phyloP scores from a whole-genome alignment of 2,888 invertebrate species.

The Drosophila borealis region DNA sequence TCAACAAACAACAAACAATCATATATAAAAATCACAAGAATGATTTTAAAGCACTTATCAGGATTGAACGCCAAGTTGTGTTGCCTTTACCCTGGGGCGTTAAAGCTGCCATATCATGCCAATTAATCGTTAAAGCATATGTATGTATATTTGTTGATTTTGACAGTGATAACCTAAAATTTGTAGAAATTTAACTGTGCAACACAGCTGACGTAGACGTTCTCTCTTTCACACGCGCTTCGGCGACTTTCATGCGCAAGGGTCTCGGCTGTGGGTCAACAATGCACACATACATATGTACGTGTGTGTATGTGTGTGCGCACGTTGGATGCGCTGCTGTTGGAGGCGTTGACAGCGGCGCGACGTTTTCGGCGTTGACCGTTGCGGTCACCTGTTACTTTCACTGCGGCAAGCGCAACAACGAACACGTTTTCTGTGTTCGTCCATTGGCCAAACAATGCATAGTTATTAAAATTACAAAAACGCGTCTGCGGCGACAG shows the following conservation, averaged over 20 bases:
- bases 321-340: slow-evolving; percentile 23
- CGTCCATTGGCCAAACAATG: slow-evolving; percentile 54
- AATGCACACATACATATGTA: not conserved
- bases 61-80: not conserved
- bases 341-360: slow-evolving; percentile 55
- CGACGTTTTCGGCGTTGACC: slow-evolving; percentile 61
- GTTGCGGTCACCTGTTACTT: slow-evolving; percentile 74
- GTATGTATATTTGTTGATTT: slow-evolving; percentile 2
- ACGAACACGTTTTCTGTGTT: slow-evolving; percentile 65
- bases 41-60: no score
- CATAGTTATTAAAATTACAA: slow-evolving; percentile 68
- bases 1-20: no score
- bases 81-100: not conserved
- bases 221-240: slow-evolving; percentile 48
- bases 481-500: slow-evolving; percentile 42
- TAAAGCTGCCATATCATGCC: slow-evolving; percentile 3
- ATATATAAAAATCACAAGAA: no score
- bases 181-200: slow-evolving; percentile 31
- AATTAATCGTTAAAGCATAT: slow-evolving; percentile 3
- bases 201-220: slow-evolving; percentile 14
- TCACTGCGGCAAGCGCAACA: slow-evolving; percentile 51
- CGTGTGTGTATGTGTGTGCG: slow-evolving; percentile 2
- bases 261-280: slow-evolving; percentile 50
- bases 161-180: slow-evolving; percentile 10
- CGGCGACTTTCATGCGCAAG: slow-evolving; percentile 49